These are phyloP conservation scores for Erebia palarica DNA, from an alignment of 2,888 invertebrate species.

Conservation along the genomic window DNA sequence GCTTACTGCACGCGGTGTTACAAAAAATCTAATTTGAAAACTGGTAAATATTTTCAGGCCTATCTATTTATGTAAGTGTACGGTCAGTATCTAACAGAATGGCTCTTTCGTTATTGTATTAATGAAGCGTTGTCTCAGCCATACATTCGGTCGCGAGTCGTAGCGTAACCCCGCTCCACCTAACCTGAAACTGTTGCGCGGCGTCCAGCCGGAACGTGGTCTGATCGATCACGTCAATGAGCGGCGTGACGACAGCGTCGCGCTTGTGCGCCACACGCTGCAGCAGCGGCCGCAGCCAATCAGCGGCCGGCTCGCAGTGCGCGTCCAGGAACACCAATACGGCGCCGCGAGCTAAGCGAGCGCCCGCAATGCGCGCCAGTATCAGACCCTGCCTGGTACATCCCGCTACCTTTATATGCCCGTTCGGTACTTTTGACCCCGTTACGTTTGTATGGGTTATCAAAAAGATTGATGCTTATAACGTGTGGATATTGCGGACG, in stretches of 20 bases:
- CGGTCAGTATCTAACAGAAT: no score
- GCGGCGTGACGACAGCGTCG: slow-evolving; percentile 93
- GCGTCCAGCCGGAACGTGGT: slow-evolving; percentile 83
- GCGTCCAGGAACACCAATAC: slow-evolving; percentile 94
- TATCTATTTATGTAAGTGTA: no score
- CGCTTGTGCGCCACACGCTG: slow-evolving; percentile 82
- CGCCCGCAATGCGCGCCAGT: slow-evolving; percentile 92
- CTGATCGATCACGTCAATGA: slow-evolving; percentile 95
- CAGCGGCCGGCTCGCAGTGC: slow-evolving; percentile 90
- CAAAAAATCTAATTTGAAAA: no score
- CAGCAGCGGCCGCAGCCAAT: slow-evolving; percentile 95
- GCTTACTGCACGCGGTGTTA: no score
- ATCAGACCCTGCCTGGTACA: slow-evolving; percentile 90
- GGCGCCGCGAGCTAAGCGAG: slow-evolving; percentile 90
- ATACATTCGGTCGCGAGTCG: neutral
- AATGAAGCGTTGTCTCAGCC: neutral
- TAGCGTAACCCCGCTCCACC: neutral
- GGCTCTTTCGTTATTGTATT: neutral
- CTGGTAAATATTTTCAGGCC: no score
- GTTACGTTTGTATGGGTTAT: neutral
- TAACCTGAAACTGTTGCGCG: slow-evolving; percentile 63
- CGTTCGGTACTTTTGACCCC: neutral
- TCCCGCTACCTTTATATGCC: neutral
- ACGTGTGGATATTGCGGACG: no score
- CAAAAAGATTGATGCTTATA: no score